Conservation (phyloP, 2,797 vertebrate genomes). For the Halcyon badia region DNA sequence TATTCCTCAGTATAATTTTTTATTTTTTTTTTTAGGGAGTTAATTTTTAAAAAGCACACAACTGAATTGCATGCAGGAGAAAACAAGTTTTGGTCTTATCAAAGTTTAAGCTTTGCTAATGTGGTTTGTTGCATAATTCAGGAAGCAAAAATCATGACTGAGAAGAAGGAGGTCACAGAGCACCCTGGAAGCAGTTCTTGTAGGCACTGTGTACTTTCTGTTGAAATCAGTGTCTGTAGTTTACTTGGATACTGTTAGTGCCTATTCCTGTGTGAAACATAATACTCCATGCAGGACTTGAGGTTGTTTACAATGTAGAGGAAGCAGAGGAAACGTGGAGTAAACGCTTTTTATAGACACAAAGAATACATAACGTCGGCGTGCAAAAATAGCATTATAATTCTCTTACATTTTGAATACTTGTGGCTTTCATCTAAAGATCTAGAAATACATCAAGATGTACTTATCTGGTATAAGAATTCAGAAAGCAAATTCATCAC, state of each 20-base stretch:
- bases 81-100: not conserved
- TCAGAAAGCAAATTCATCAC: not conserved
- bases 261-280: constrained; percentile 24
- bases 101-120: not conserved
- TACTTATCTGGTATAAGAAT: not conserved
- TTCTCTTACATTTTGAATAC: not conserved
- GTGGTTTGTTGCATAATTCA: constrained; percentile 17
- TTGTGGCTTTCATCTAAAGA: not conserved
- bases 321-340: not conserved
- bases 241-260: not conserved
- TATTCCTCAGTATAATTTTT: not conserved
- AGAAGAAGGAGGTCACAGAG: constrained; percentile 7
- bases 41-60: not conserved
- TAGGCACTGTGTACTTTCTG: not conserved
- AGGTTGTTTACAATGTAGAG: not conserved
- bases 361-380: not conserved
- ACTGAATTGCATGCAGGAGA: not conserved
- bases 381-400: not conserved
- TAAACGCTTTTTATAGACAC: not conserved
- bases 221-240: not conserved
- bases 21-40: not conserved
- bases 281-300: not conserved
- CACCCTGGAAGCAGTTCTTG: not conserved
- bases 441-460: not conserved
- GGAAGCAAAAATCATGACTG: constrained; percentile 39